These are phyloP conservation scores for Cactoblastis cactorum DNA, from an alignment of 2,888 invertebrate genomes.

Conservation along the genomic window DNA sequence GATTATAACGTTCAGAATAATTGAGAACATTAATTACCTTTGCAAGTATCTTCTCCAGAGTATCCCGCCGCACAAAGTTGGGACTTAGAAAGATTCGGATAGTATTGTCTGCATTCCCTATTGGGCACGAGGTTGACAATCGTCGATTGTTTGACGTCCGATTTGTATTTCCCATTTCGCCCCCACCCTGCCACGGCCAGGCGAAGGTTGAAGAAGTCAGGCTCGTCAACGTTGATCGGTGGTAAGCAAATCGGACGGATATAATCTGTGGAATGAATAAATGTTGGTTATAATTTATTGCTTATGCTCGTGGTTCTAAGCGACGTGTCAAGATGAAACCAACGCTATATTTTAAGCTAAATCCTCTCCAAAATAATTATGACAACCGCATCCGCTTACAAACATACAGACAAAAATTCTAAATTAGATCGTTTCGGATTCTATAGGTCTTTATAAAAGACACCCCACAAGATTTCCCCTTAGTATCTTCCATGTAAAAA, in stretches of 20 bases:
- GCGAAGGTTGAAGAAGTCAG: constrained; percentile 48
- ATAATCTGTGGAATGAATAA: constrained; percentile 45
- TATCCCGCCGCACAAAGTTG: constrained; percentile 67
- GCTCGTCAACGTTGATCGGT: constrained; percentile 53
- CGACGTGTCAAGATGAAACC: too few species aligned
- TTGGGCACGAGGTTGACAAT: constrained; percentile 58
- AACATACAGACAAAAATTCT: too few species aligned
- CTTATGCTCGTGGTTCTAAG: too few species aligned
- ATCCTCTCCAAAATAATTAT: too few species aligned
- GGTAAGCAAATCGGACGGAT: constrained; percentile 68
- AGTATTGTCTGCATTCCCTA: constrained; percentile 45
- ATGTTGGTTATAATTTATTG: background rate
- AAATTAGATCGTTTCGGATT: too few species aligned
- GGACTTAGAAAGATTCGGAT: constrained; percentile 44
- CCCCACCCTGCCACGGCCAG: constrained; percentile 69
- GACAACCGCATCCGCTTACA: too few species aligned
- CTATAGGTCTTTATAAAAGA: too few species aligned
- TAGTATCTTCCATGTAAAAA: too few species aligned
- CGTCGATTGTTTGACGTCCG: constrained; percentile 62
- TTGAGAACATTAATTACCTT: too few species aligned
- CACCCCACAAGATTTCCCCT: too few species aligned
- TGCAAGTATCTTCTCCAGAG: constrained; percentile 65
- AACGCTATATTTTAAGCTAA: too few species aligned
- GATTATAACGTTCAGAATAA: too few species aligned
- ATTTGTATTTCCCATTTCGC: constrained; percentile 50